Percentiles rank a stretch among this genome's conserved stretches.
Conservation (phyloP, 2,113 vertebrate genomes). For the Setophaga coronata region DNA sequence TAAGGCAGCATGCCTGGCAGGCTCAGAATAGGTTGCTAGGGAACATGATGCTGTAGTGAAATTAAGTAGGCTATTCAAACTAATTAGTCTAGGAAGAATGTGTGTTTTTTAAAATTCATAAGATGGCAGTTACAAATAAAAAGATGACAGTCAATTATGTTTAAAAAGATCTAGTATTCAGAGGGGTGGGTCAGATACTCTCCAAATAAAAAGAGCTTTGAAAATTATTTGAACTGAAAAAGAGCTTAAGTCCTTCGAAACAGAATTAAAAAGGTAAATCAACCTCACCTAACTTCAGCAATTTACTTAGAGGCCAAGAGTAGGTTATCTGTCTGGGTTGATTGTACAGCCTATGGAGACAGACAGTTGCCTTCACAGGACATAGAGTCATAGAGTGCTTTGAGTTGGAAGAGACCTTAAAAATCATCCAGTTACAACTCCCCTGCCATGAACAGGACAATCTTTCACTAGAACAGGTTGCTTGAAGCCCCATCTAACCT, state of each 20-base stretch:
- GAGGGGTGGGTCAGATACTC: neutral
- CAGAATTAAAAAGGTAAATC: neutral
- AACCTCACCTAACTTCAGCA: neutral
- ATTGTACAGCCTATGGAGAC: neutral
- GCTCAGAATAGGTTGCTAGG: constrained; percentile 27
- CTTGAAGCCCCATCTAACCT: neutral
- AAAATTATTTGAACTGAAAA: neutral
- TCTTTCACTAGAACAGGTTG: neutral
- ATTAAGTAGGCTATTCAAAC: constrained; percentile 6
- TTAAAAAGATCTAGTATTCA: neutral
- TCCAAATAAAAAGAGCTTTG: neutral
- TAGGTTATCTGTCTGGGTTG: neutral
- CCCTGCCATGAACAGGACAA: neutral
- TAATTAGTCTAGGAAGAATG: neutral
- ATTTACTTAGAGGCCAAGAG: neutral
- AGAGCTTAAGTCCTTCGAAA: neutral
- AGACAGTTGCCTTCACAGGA: neutral
- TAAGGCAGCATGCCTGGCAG: neutral
- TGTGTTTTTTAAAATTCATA: neutral
- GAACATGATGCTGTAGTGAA: neutral
- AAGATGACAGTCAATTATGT: neutral
- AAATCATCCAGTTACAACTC: neutral
- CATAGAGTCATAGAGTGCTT: neutral
- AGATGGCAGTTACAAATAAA: neutral
- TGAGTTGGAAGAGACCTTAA: neutral